These are phyloP conservation scores for human (Homo sapiens) DNA, from an alignment of 2,113 vertebrate species.

Conservation along the genomic window GRCh38 chr21:6128501-6129000, in stretches of 20 bases:
- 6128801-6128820: accelerated
- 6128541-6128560: accelerated
- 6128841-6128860: accelerated
- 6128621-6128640: not conserved
- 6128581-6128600: accelerated
- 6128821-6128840: too few species aligned
- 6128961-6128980: accelerated
- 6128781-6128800: not conserved
- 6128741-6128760: accelerated
- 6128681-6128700: not conserved
- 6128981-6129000: not conserved
- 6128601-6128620: accelerated
- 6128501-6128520: not conserved
- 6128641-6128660: not conserved
- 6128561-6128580: accelerated
- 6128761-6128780: accelerated
- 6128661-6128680: not conserved
- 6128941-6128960: not conserved
- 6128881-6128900: accelerated
- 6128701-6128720: not conserved
- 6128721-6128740: not conserved
- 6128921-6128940: not conserved
- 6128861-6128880: accelerated
- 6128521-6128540: accelerated
- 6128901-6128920: not conserved